phyloP scores from a whole-genome alignment of 2,113 vertebrate species.

The Podiceps cristatus region DNA sequence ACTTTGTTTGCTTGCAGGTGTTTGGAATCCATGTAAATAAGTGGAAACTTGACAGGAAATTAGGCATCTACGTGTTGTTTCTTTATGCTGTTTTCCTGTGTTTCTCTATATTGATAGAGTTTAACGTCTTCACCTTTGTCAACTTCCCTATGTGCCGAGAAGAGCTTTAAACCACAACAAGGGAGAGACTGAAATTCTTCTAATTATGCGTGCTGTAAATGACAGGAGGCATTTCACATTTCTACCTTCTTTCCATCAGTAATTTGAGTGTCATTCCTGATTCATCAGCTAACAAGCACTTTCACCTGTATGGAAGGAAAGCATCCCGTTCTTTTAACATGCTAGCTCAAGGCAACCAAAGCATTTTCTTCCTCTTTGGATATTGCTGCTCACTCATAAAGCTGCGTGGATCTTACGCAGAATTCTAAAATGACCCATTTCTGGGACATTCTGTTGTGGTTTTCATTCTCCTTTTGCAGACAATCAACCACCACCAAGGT shows the following conservation, averaged over 20 bases:
- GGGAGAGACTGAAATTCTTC: background rate
- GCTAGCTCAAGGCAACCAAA: conserved; percentile 60
- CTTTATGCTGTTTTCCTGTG: conserved; percentile 94
- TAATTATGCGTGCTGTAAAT: conserved; percentile 33
- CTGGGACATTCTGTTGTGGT: background rate
- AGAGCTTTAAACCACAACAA: conserved; percentile 74
- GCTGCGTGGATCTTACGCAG: conserved; percentile 1
- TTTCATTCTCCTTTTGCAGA: conserved; percentile 50
- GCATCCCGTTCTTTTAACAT: background rate
- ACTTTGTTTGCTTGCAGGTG: conserved; percentile 79
- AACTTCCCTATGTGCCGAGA: conserved; percentile 97
- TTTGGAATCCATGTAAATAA: conserved; percentile 92
- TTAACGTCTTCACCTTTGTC: conserved; percentile 98
- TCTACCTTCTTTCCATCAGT: conserved; percentile 44
- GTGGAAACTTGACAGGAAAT: conserved; percentile 92
- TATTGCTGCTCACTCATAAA: conserved; percentile 23
- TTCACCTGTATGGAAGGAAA: conserved; percentile 59
- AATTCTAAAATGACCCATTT: conserved; percentile 11
- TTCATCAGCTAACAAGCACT: conserved; percentile 58
- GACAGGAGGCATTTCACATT: conserved; percentile 39
- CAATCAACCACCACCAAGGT: background rate
- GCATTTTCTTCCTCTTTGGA: conserved; percentile 46
- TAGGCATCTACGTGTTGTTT: conserved; percentile 89
- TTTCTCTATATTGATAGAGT: conserved; percentile 97
- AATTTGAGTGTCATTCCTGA: conserved; percentile 58